These are phyloP conservation scores for Gallinago paraguaiae DNA, from an alignment of 2,113 vertebrate genomes.

Conservation along the genomic window DNA sequence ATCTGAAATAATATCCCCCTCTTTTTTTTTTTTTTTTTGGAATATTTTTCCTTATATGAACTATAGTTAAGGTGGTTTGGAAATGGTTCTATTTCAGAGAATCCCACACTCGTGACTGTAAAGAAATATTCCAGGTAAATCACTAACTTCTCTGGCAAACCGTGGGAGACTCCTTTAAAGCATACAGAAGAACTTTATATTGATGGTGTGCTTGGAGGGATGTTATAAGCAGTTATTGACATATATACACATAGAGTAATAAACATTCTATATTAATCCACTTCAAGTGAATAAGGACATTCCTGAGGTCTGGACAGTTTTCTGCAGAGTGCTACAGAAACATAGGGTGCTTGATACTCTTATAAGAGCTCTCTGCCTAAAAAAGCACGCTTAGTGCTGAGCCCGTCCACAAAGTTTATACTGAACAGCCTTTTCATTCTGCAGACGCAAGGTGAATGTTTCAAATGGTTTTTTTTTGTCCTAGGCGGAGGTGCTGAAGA, in stretches of 20 bases:
- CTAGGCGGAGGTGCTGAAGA: background rate
- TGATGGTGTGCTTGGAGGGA: background rate
- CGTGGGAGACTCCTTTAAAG: background rate
- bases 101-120: rapidly evolving
- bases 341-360: background rate
- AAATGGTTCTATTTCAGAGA: background rate
- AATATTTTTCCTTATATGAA: background rate
- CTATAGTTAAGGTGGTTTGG: background rate
- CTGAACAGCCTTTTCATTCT: background rate
- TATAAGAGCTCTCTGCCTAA: background rate
- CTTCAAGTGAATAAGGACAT: background rate
- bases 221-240: background rate
- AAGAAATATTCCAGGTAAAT: background rate
- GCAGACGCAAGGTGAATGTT: background rate
- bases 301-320: background rate
- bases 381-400: background rate
- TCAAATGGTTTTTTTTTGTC: background rate
- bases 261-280: background rate
- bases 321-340: background rate
- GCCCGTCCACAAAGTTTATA: background rate
- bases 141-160: background rate
- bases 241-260: background rate
- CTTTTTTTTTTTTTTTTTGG: background rate
- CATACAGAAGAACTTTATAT: background rate
- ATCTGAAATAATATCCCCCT: background rate